Evolutionary conservation across 2,888 invertebrate genomes (phyloP), one percentile per base, ranked within the genome.

Genomic region (Epinotia bilunana): DNA sequence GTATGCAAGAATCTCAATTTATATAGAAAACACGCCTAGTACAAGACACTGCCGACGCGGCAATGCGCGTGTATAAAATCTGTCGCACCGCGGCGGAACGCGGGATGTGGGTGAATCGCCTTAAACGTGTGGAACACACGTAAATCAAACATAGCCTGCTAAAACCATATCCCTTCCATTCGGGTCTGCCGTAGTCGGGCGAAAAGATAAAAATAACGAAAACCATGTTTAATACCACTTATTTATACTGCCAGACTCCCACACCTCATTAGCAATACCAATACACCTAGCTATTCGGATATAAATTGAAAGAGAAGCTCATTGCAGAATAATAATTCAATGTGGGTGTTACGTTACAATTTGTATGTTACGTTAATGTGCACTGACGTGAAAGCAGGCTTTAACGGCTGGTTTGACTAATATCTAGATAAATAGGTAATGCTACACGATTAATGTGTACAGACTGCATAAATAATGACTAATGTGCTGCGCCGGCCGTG

Each of bases 391-490:
- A 74, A 60, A 69, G 55, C 72, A 69, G 74, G 78, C 77, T 76
- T 77, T 78, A 80, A 78, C 80, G 83, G 79, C 80, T 82, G 77
- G 82, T 83, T 85, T 86, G 84, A 86, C 82, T 86, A 85, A 88
- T 85, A 82, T 80, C 76, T 80, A 79, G 78, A 77, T 79, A 81
- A 81, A 82, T 83, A 82, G 82, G 82, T 86, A 83, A 85, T 85
- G 82, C 80, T 73, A 69, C 64, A 77, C 85, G 81, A 88, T 85
- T 87, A 87, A 86, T 87, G 84, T 84, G 78, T 81, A 83, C 86
- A 83, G 83, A 84, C 84, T 85, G 84, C 84, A 86, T 87, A 83
- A 85, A 84, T 86, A 81, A 87, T 86, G 79, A 80, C 79, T 79
- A 78, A 81, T 69, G 58, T 23, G 39, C 46, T 23, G 58, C 69